These are phyloP conservation scores for Peromyscus melanophrys DNA, from an alignment of 2,797 vertebrate species.

Conservation along the genomic window DNA sequence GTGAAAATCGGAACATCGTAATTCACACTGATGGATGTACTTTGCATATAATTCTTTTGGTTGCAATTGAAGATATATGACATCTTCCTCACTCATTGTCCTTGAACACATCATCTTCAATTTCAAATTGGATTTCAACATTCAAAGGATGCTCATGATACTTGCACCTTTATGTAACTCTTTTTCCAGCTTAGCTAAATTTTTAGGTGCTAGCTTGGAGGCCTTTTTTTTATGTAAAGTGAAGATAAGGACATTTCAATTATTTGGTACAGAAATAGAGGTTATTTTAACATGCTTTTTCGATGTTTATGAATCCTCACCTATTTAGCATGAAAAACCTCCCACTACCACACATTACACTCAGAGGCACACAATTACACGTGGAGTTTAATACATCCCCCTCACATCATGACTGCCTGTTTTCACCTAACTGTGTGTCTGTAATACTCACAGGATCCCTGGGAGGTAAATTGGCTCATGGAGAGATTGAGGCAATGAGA, in stretches of 20 bases:
- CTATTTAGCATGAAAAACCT: constrained; percentile 30
- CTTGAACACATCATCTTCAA: not conserved
- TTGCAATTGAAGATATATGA: not conserved
- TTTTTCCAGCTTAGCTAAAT: not conserved
- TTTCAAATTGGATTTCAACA: not conserved
- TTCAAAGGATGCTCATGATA: not conserved
- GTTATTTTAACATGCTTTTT: not conserved
- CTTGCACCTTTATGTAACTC: not conserved
- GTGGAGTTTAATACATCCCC: not conserved
- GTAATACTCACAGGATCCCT: constrained; percentile 26
- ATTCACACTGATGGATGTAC: not conserved
- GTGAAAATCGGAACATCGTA: not conserved
- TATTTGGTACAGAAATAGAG: not conserved
- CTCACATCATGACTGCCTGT: not conserved
- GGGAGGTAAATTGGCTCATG: constrained; percentile 58
- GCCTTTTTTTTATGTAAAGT: not conserved
- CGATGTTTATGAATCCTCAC: not conserved
- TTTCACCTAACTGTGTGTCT: constrained; percentile 53
- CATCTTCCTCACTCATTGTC: not conserved
- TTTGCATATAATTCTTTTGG: not conserved
- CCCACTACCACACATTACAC: not conserved
- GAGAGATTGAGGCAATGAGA: constrained; percentile 75
- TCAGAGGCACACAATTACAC: not conserved
- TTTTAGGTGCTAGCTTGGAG: not conserved
- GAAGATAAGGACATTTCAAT: not conserved